Base-by-base conservation (phyloP, 2,113 vertebrate genomes). In the Heptranchias perlo region DNA sequence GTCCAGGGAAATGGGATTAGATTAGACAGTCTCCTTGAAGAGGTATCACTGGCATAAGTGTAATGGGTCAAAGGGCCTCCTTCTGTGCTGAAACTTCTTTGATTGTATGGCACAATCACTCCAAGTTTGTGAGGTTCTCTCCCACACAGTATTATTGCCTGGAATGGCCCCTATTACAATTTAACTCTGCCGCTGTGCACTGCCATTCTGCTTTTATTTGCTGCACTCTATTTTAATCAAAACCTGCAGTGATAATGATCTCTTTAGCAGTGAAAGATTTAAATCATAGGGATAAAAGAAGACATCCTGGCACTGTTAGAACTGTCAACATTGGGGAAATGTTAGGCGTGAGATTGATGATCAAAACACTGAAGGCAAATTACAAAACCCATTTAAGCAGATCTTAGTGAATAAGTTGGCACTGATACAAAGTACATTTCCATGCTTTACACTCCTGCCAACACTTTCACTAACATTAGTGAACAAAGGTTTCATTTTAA, bases 211-310 rank as follows among this genome's bases (percentile, higher is more conserved):
- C 35, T 16, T 92, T 62, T 62, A 2, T 62, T 92, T 7, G 35
- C 13, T 92, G 4, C 14, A 21, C 58, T 92, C 31, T 16, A 92
- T 39, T 92, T 92, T n/a, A 61, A 91, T 91, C 28, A 61, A 91
- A 61, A 35, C 47, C 47, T 31, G 23, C 47, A 28, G 6, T 52
- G 49, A 54, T 54, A 91, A 93, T 39, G 89, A 93, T 23, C 5
- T 39, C 58, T 39, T 93, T 62, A 62, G 16, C 18, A n/a, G 89
- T 62, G 11, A 62, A 21, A 39, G 58, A 62, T 93, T 64, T 93
- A 93, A 93, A 62, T 93, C 58, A 93, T n/a, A 93, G 54, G 58
- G 35, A 64, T 62, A 93, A 93, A 39, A 39, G 58, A 39, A 62
- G 89, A 21, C 16, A n/a, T 62, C 39, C 31, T 39, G 54, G 58